phyloP scores from a whole-genome alignment of 2,113 vertebrate species.

The Chaetura pelagica region DNA sequence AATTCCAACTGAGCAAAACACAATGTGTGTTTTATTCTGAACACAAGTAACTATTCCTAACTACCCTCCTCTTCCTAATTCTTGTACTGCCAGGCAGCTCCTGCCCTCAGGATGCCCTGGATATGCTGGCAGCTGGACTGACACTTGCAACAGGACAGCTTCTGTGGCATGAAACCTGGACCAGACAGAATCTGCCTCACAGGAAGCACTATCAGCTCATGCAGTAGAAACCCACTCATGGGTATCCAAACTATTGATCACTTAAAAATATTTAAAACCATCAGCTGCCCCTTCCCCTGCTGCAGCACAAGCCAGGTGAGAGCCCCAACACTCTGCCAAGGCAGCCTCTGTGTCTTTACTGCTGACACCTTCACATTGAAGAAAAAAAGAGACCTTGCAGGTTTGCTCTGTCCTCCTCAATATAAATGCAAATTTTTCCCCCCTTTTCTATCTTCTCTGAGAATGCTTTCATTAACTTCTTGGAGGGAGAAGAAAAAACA shows the following conservation, averaged over 20 bases:
- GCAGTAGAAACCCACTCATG: fast-evolving
- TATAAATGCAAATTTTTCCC: constrained; percentile 19
- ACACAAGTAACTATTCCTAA: too few relatives aligned
- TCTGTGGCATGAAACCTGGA: too few relatives aligned
- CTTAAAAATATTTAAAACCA: background rate
- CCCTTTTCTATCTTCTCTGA: background rate
- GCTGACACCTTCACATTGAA: too few relatives aligned
- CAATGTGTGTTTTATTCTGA: background rate
- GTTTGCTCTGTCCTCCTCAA: background rate
- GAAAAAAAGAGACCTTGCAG: background rate
- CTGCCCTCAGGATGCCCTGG: too few relatives aligned
- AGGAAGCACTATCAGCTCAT: background rate
- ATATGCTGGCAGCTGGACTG: too few relatives aligned
- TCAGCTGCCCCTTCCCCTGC: background rate
- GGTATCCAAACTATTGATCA: fast-evolving
- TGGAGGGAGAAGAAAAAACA: background rate
- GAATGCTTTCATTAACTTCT: background rate
- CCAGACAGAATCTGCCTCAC: too few relatives aligned
- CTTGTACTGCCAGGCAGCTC: too few relatives aligned
- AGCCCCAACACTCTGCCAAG: background rate
- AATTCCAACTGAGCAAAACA: background rate
- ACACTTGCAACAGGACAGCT: too few relatives aligned
- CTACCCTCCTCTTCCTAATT: too few relatives aligned
- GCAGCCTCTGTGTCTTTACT: background rate
- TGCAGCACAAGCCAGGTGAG: fast-evolving